Base-by-base conservation (phyloP, 2,888 invertebrate species). In the Galeopsomyia nigrocyanea region DNA sequence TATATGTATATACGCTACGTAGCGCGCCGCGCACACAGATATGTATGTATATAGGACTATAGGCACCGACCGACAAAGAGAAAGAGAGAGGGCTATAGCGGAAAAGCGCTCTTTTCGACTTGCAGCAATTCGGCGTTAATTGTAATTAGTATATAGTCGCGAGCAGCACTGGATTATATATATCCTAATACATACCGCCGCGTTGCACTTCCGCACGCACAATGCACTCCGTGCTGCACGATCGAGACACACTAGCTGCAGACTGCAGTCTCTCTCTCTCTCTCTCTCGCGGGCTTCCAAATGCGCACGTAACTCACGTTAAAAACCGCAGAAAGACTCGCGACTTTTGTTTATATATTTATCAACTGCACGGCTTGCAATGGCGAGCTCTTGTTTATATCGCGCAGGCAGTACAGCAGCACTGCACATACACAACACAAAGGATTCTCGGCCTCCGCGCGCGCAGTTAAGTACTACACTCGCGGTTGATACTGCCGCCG, bases 281-380 rank as follows among this genome's bases (percentile, higher is more conserved):
- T 68, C 17, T 49, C 55, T 21, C 62, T 62, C 50, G 56, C 56
- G 53, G 10, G 22, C 39, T 39, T 39, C 39, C 39, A 39, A 39
- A 39, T 39, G 7, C 39, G 39, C 26, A 26, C 26, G 3, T 26
- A 26, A 26, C 26, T 39, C 39, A 5, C 7, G 31, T 31, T 7
- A 31, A 31, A 31, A 7, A 10, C 10, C 10, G 13, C 3, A 31
- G 13, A 39, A 39, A 7, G 39, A 39, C 39, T 51, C 65, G 49
- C 60, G 55, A 26, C 63, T 39, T 65, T 71, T 71, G 71, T 71
- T 65, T 65, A 71, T 71, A 49, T 62, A 39, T 39, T 39, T 39
- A 5, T 3, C 13, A 39, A 26, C 3, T 26, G 39, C 55, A 13
- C 55, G 22, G 16, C 26, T n/a, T 26, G 56, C 56, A 22, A 14